Conservation (phyloP, 2,888 invertebrate species). For the Clostera curtula region DNA sequence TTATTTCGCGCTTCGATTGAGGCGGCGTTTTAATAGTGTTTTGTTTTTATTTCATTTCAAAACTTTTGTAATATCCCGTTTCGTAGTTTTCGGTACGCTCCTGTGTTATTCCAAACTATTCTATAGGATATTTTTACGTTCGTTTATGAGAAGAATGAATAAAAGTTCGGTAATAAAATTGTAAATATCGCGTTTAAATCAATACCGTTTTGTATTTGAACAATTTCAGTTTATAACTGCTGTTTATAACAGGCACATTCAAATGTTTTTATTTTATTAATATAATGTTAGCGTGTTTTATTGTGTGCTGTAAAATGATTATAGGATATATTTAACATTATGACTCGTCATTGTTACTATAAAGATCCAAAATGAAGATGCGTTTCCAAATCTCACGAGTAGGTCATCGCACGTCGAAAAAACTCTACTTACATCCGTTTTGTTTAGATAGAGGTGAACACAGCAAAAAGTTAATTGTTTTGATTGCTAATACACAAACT, state of each 20-base stretch:
- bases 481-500: slow-evolving; percentile 69
- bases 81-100: slow-evolving; percentile 21
- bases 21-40: slow-evolving; percentile 53
- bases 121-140: no score
- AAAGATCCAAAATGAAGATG: slow-evolving; percentile 10
- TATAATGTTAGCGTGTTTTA: no score
- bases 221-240: no score
- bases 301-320: no score
- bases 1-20: slow-evolving; percentile 67
- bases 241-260: no score
- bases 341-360: slow-evolving; percentile 13
- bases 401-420: slow-evolving; percentile 35
- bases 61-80: slow-evolving; percentile 38
- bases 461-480: slow-evolving; percentile 72
- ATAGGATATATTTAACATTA: background rate
- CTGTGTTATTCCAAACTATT: slow-evolving; percentile 13
- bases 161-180: no score
- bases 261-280: no score
- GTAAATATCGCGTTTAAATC: no score
- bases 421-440: slow-evolving; percentile 30
- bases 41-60: slow-evolving; percentile 42
- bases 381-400: slow-evolving; percentile 26
- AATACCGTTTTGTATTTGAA: no score
- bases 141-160: no score
- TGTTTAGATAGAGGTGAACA: slow-evolving; percentile 52